These are phyloP conservation scores for Mythimna ferrago DNA, from an alignment of 2,888 invertebrate genomes.

Conservation along the genomic window DNA sequence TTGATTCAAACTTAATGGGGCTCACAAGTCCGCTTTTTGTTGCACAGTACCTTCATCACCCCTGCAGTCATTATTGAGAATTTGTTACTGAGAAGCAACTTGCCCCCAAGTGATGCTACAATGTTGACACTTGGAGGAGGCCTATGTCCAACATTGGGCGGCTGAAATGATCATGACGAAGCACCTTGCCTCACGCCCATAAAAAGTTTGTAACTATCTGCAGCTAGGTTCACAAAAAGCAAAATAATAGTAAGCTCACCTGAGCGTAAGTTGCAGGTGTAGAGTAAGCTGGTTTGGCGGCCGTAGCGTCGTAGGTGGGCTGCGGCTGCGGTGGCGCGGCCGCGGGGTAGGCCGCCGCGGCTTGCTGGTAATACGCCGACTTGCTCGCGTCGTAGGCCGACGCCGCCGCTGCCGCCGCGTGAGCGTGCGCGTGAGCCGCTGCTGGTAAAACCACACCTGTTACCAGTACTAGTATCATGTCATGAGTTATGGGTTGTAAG, in stretches of 20 bases:
- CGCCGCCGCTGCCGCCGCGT: slow-evolving; percentile 89
- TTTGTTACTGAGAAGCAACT: neutral
- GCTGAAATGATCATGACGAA: neutral
- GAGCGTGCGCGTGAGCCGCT: slow-evolving; percentile 87
- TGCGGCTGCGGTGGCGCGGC: slow-evolving; percentile 91
- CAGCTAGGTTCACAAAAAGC: neutral
- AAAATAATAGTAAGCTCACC: slow-evolving; percentile 69
- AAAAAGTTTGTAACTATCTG: neutral
- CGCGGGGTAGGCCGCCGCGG: slow-evolving; percentile 92
- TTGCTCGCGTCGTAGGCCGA: slow-evolving; percentile 96
- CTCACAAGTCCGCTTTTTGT: neutral
- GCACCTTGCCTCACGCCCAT: neutral
- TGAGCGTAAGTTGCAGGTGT: slow-evolving; percentile 93
- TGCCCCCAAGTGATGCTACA: neutral
- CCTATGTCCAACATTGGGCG: too few relatives aligned
- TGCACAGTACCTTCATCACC: neutral
- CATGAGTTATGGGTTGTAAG: slow-evolving; percentile 10
- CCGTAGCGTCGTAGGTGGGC: slow-evolving; percentile 90
- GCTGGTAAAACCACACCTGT: slow-evolving; percentile 68
- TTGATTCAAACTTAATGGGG: neutral
- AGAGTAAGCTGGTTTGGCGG: slow-evolving; percentile 93
- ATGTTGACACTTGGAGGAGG: too few relatives aligned
- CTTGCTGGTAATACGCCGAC: slow-evolving; percentile 96
- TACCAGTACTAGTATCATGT: slow-evolving; percentile 50
- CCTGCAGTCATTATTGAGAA: neutral